Evolutionary conservation across 2,797 vertebrate species (phyloP).

Genomic region (Eulemur albifrons): DNA sequence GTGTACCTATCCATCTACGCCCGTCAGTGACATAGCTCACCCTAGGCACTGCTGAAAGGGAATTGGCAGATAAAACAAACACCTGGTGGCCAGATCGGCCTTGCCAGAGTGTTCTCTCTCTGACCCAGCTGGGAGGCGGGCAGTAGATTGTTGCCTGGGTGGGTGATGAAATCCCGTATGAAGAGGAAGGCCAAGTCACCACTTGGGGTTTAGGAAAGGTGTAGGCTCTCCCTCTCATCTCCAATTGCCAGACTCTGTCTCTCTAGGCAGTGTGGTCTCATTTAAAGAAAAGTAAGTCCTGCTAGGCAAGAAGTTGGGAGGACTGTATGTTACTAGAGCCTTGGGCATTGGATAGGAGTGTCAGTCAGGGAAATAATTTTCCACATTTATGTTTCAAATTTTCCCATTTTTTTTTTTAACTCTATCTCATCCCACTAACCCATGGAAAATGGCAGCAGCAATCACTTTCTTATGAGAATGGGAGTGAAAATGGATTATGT

Average conservation of each 20-base stretch:
- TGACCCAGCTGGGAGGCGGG: conserved; percentile 24
- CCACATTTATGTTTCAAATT: background rate
- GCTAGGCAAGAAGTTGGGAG: background rate
- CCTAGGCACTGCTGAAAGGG: background rate
- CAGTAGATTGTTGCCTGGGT: background rate
- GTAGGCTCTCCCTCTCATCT: background rate
- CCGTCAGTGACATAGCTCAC: background rate
- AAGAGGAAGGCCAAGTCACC: background rate
- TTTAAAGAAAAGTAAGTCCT: background rate
- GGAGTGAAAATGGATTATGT: background rate
- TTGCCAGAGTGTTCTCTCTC: background rate
- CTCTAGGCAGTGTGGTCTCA: background rate
- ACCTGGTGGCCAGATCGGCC: conserved; percentile 51
- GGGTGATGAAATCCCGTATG: background rate
- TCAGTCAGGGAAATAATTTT: conserved; percentile 3
- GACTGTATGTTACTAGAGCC: background rate
- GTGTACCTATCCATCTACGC: background rate
- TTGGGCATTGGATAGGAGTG: background rate
- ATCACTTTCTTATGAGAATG: background rate
- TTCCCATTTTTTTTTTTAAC: background rate
- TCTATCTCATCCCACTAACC: background rate
- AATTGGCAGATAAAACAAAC: background rate
- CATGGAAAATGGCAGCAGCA: background rate
- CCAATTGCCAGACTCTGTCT: background rate
- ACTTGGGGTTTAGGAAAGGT: background rate